A percentile compares a stretch with the other conserved stretches of the same genome.
phyloP scores from a whole-genome alignment of 1,140 invertebrate genomes.

The Rhynchophorus ferrugineus region DNA sequence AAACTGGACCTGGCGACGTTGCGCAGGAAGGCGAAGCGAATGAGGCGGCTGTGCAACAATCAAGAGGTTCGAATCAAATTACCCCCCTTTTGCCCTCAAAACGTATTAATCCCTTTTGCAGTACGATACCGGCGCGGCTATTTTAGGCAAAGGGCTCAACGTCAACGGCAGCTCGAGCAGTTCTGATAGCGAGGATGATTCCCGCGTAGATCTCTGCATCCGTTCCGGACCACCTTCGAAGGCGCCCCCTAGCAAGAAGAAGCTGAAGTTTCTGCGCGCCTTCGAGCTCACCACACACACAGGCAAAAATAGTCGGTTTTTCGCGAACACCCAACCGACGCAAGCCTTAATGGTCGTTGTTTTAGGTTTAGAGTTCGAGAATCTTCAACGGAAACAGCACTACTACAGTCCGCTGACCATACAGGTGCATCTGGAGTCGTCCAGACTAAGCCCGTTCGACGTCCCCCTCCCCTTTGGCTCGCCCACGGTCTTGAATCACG shows the following conservation, averaged over 20 bases:
- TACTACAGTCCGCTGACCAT: conserved; percentile 1
- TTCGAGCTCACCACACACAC: conserved; percentile 34
- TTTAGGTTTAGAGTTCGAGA: neutral
- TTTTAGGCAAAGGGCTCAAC: conserved; percentile 16
- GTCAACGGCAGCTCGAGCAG: conserved; percentile 14
- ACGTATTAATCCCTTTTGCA: conserved; percentile 4
- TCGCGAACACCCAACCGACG: too few relatives aligned
- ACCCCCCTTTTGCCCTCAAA: neutral
- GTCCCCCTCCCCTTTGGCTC: conserved; percentile 36
- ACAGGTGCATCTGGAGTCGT: neutral
- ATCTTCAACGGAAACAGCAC: neutral
- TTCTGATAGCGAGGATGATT: conserved; percentile 27
- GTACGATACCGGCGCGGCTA: conserved; percentile 13
- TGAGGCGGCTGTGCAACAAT: neutral
- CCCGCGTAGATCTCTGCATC: conserved; percentile 32
- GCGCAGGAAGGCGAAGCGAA: conserved; percentile 20
- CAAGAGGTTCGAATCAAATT: neutral
- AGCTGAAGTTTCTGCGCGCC: conserved; percentile 32
- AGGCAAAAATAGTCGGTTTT: conserved; percentile 34
- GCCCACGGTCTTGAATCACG: conserved; percentile 27
- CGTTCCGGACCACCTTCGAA: conserved; percentile 31
- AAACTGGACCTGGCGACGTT: conserved; percentile 36
- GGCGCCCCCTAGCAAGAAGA: conserved; percentile 22
- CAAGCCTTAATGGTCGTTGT: too few relatives aligned
- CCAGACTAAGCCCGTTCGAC: conserved; percentile 20